Base-by-base conservation (phyloP, 2,888 invertebrate species). In the Chrysolina haemoptera region DNA sequence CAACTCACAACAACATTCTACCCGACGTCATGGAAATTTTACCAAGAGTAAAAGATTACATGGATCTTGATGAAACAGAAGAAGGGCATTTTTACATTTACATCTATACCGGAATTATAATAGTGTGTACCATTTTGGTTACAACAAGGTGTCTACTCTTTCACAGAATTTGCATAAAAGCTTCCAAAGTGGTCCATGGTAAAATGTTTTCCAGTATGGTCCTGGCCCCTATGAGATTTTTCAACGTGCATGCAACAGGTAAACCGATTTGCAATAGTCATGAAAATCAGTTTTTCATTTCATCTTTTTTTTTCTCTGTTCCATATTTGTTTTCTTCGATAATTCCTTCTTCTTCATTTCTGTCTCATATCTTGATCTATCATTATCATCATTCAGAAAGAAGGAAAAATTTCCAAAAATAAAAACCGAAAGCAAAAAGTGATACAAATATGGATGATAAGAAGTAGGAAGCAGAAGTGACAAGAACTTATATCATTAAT, bases 191-290 rank as follows among this genome's bases (percentile, higher is more conserved):
- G 68, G 89, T 97, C 0, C 96, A 97, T 87, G 92, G 94, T 82
- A 89, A 88, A 35, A 96, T 96, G 95, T 95, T 96, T 86, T 88
- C 90, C 18, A 91, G 93, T 79, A 90, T 97, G 46, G 86, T 96
- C 11, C 89, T 93, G 76, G 93, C 95, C 0, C 94, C 94, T 0
- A 93, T 95, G 90, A 88, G 91, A 27, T 97, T 96, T 88, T 97
- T 96, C 86, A 94, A 96, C 85, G 92, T 91, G 8, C 95, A 96
- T 86, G 94, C 96, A 0, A 93, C 95, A 12, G 93, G 93, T 91
- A 86, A 0, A 48, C 43, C 8, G 8, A 35, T 35, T 0, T 35
- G 35, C 0, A 6, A 35, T 35, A 35, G 8, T 35, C 35, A 27
- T 27, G 1, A 27, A 3, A 27, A n/a, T 27, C 5, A 27, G 5